phyloP scores from a whole-genome alignment of 2,888 invertebrate species.

The Horisme vitalbata region DNA sequence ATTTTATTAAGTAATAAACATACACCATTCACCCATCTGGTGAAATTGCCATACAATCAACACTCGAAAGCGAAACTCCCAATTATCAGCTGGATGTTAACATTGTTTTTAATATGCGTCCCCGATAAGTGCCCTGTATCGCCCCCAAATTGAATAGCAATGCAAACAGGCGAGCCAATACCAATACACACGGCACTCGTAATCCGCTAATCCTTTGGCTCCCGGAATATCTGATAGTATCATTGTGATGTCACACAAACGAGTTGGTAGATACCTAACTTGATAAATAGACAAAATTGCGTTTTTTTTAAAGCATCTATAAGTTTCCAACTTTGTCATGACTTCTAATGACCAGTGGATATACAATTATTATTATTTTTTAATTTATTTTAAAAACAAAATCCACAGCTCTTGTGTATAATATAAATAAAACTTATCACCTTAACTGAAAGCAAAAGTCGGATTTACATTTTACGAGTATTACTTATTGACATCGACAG shows the following conservation, averaged over 20 bases:
- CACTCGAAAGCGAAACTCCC: constrained; percentile 11
- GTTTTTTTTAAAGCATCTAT: no score
- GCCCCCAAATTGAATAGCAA: constrained; percentile 58
- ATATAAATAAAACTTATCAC: no score
- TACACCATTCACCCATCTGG: constrained; percentile 4
- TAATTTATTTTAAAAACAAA: no score
- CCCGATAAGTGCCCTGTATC: constrained; percentile 37
- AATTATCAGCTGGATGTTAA: constrained; percentile 23
- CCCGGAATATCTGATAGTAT: constrained; percentile 44
- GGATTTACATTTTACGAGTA: no score
- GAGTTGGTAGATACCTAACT: neutral
- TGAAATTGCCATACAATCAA: constrained; percentile 19
- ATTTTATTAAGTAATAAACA: neutral
- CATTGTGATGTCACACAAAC: constrained; percentile 3
- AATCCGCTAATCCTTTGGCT: constrained; percentile 60
- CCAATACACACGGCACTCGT: constrained; percentile 37
- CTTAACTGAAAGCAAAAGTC: no score
- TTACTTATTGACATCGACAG: no score
- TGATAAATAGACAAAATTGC: neutral
- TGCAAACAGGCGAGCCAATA: constrained; percentile 53
- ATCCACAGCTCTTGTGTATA: no score
- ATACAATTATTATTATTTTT: no score
- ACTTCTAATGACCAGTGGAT: no score
- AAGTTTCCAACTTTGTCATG: no score
- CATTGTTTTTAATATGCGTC: constrained; percentile 32